These are phyloP conservation scores for Branchellion lobata DNA, from an alignment of 2,888 invertebrate genomes.

Conservation along the genomic window DNA sequence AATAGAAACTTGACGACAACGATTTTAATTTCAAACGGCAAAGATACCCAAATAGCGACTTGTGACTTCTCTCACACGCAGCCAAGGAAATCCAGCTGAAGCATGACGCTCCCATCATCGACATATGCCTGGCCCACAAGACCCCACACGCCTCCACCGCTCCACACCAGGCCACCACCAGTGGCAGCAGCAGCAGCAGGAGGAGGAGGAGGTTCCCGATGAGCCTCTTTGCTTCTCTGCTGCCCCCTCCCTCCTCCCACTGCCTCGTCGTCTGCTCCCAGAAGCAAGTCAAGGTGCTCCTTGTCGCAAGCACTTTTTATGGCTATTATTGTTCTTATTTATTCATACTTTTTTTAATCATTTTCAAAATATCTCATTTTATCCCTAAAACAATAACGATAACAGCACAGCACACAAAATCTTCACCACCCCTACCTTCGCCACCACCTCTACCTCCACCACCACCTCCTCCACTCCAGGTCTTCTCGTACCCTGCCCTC, in stretches of 20 bases:
- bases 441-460: no score
- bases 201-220: constrained; percentile 26
- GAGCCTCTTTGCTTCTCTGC: constrained; percentile 15
- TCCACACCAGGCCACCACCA: neutral
- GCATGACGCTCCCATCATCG: constrained; percentile 37
- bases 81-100: constrained; percentile 41
- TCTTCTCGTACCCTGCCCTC: constrained; percentile 40
- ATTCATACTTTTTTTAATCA: neutral
- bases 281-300: constrained; percentile 38
- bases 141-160: neutral
- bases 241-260: neutral
- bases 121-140: constrained; percentile 30
- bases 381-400: no score
- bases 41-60: no score
- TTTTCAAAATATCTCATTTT: no score
- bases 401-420: neutral
- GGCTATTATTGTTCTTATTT: no score
- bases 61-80: no score
- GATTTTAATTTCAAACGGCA: no score
- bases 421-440: neutral
- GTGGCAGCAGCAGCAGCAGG: neutral
- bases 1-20: no score
- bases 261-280: constrained; percentile 38
- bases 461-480: neutral
- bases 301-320: no score